Evolutionary conservation across 2,888 invertebrate genomes (phyloP), one percentile per base, ranked within the genome.

Genomic region (Colletes collaris): DNA sequence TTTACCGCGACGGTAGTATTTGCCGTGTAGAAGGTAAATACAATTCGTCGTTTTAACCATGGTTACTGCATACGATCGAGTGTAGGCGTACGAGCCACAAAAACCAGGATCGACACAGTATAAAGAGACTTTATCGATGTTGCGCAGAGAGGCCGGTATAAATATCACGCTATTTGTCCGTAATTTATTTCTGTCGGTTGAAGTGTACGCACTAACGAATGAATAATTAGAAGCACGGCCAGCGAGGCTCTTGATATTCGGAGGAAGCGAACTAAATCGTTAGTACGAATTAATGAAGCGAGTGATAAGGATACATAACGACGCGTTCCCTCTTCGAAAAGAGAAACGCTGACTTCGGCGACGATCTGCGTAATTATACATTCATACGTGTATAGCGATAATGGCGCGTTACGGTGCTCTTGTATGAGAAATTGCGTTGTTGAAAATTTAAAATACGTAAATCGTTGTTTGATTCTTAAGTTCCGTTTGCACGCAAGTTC

Each of bases 1-100:
- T 86, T 86, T 86, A 81, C 78, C 74, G 68, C 77, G 71, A 74
- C 79, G 66, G 56, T 63, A 73, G 85, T 85, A 81, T 85, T 86
- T 84, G 71, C 76, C 66, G 52, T 77, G 79, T 74, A 76, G 69
- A 80, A 76, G 76, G 78, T 67, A 83, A 86, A 83, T 77, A 80
- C 73, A 59, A 76, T 79, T 85, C 74, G 78, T 79, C 86, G 76
- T 81, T 86, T 74, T 81, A 79, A 77, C 65, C 59, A 64, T 56
- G 69, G 62, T 49, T 68, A 55, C 68, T 55, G 58, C 58, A 71
- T 27, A 64, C 44, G 52, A 55, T 58, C 35, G 67, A 63, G 50
- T 16, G 56, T 52, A 44, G 67, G 40, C 44, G 60, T 60, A 64
- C 79, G 68, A 71, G 64, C 68, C 76, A 64, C 55, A 71, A 60